Conservation (phyloP, 2,888 invertebrate genomes). For the Hypomecis punctinalis region DNA sequence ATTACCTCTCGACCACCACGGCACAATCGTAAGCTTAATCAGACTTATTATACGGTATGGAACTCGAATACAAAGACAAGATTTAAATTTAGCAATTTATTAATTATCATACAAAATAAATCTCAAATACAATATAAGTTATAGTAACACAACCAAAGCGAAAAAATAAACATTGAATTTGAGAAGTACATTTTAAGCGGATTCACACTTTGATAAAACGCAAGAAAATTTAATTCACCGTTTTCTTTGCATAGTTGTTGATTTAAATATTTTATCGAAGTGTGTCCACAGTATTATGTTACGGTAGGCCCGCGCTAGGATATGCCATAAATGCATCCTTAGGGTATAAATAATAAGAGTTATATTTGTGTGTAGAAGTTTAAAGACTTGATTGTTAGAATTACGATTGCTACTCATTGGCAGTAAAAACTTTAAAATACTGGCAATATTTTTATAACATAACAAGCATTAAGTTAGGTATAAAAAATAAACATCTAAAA, state of each 20-base stretch:
- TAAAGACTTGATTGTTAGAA: conserved; percentile 67
- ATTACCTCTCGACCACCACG: too few species aligned
- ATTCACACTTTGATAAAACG: conserved; percentile 17
- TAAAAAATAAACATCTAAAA: conserved; percentile 77
- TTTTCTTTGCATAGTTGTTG: background rate
- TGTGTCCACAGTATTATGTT: conserved; percentile 49
- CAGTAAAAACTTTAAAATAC: conserved; percentile 66
- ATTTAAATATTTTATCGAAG: conserved; percentile 6
- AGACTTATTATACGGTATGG: background rate
- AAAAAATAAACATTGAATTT: conserved; percentile 81
- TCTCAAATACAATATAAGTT: conserved; percentile 81
- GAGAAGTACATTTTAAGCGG: conserved; percentile 60
- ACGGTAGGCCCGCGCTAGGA: conserved; percentile 60
- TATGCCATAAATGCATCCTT: conserved; percentile 75
- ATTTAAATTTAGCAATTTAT: conserved; percentile 79
- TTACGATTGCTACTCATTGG: conserved; percentile 69
- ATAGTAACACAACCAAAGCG: conserved; percentile 85
- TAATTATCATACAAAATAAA: conserved; percentile 84
- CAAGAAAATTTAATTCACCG: background rate
- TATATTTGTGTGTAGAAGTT: conserved; percentile 58
- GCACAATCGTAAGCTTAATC: too few species aligned
- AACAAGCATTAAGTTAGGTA: conserved; percentile 57
- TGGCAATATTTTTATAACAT: conserved; percentile 56
- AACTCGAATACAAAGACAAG: conserved; percentile 27
- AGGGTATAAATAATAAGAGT: conserved; percentile 60